Percentiles rank a stretch among this genome's conserved stretches.
Evolutionary conservation across 2,888 invertebrate genomes (phyloP).

Genomic region (Eupithecia pulchellata): DNA sequence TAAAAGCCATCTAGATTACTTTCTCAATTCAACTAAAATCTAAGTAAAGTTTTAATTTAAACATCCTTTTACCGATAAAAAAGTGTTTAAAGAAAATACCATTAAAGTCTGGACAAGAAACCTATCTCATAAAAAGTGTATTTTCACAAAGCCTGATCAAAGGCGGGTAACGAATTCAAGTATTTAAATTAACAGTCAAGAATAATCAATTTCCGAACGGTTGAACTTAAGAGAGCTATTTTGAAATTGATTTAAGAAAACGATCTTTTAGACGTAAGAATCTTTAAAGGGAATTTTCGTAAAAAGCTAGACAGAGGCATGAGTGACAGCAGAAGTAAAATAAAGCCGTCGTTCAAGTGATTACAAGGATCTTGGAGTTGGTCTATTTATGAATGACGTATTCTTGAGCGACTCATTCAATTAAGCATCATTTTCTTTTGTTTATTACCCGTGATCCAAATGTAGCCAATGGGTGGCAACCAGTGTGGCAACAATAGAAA

Average conservation of each 20-base stretch:
- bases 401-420: background rate
- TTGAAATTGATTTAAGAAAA: conserved; percentile 32
- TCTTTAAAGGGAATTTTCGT: background rate
- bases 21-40: background rate
- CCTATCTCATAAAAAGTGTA: conserved; percentile 17
- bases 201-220: conserved; percentile 41
- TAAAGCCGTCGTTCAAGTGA: too few species aligned
- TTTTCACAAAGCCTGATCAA: conserved; percentile 31
- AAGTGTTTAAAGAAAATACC: background rate
- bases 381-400: too few species aligned
- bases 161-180: conserved; percentile 38
- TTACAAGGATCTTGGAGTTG: too few species aligned
- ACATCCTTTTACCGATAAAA: background rate
- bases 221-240: conserved; percentile 25
- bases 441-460: too few species aligned
- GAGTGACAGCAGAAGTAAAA: background rate
- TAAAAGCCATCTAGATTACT: background rate
- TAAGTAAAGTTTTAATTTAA: background rate
- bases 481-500: too few species aligned
- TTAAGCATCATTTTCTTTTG: background rate
- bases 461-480: too few species aligned
- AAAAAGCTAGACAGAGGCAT: background rate
- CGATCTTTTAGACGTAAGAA: conserved; percentile 14
- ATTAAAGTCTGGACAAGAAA: conserved; percentile 1
- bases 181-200: conserved; percentile 41